Evolutionary conservation across 2,797 vertebrate species (phyloP).

Genomic region (Gymnothorax javanicus): DNA sequence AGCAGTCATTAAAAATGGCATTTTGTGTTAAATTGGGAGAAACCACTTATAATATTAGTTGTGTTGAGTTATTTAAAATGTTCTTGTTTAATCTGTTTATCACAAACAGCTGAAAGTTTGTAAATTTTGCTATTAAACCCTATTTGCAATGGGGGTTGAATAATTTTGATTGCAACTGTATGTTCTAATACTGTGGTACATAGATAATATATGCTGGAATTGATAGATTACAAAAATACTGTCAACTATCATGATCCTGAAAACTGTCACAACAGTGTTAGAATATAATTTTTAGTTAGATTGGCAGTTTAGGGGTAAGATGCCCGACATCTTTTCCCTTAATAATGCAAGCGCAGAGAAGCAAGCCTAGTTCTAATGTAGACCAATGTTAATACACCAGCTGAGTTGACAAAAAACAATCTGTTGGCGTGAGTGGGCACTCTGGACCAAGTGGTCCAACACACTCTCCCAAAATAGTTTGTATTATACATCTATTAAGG

Average conservation of each 20-base stretch:
- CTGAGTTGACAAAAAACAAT: neutral
- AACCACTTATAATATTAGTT: no score
- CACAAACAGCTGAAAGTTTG: no score
- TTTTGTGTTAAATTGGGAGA: no score
- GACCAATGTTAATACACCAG: neutral
- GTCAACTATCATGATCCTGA: neutral
- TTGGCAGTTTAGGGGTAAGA: neutral
- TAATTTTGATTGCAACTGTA: no score
- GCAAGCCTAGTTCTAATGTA: neutral
- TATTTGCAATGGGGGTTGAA: no score
- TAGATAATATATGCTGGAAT: no score
- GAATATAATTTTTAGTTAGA: neutral
- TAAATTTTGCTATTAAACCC: no score
- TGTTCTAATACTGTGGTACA: no score
- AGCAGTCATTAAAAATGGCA: no score
- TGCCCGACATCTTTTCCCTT: neutral
- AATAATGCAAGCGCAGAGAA: neutral
- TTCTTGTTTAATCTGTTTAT: no score
- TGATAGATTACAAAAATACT: neutral
- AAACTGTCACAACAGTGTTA: neutral
- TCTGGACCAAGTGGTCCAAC: neutral
- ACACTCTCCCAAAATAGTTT: constrained; percentile 1
- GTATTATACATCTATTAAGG: neutral
- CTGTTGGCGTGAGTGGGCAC: neutral
- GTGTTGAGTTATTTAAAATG: no score